Base-by-base conservation (phyloP, 2,797 vertebrate species). In the Pteropus rufus region DNA sequence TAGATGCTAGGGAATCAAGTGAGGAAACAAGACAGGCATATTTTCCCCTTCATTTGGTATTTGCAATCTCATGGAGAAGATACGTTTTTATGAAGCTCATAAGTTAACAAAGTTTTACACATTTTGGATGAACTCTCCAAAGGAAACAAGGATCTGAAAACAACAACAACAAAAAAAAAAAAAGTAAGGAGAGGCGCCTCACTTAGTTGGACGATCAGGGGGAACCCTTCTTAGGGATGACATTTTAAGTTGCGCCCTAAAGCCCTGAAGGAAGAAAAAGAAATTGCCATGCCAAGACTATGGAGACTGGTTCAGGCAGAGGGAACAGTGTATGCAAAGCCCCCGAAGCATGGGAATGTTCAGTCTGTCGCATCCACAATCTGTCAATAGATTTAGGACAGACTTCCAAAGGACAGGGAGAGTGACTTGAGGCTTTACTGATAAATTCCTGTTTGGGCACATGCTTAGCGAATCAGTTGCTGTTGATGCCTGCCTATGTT, bases 21-120 rank as follows among this genome's bases (percentile, higher is more conserved):
- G 29, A 64, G 64, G 81, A 88, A 70, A 34, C 23, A 52, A 80
- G 39, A 54, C 60, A 21, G 52, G 29, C 15, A 10, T 11, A 72
- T 52, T 41, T 58, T 4, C 10, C 15, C 69, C 19, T 70, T n/a
- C 29, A 58, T 56, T 81, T 88, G 34, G 29, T 91, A 10, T 76
- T 91, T 69, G 12, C 79, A 69, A 5, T 65, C 16, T 69, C 73
- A 65, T 26, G 14, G 49, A 29, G 52, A 65, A 86, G 70, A 46
- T 65, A 26, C 0, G 1, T 23, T 69, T 49, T 65, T 75, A 12
- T 44, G n/a, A 67, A 85, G 34, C 12, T 60, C 23, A 18, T 39
- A 86, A 96, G 90, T 56, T 84, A 69, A 46, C 70, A 64, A 87
- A 86, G 24, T 23, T 31, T 39, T 49, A 29, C 6, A 21, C 7